Percentiles rank a stretch among this genome's conserved stretches.
Evolutionary conservation across 2,888 invertebrate genomes (phyloP).

Genomic region (Lypha dubia): DNA sequence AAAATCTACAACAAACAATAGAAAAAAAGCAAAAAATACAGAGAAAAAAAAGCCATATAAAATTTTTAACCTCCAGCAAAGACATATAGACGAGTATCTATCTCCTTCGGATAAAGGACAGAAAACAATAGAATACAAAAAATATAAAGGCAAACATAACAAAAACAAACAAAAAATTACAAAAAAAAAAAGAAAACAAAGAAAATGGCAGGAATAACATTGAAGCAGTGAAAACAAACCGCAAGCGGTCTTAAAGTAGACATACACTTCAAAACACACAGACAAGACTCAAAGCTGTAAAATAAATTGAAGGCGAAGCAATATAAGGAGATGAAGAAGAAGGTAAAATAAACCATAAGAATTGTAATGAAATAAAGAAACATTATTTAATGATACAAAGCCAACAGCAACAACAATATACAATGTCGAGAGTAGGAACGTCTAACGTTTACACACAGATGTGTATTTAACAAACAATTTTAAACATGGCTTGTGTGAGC

Average conservation of each 20-base stretch:
- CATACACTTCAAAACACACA: slow-evolving; percentile 38
- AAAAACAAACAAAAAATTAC: too few relatives aligned
- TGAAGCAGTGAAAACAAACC: slow-evolving; percentile 62
- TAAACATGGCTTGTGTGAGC: neutral
- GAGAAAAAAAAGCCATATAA: slow-evolving; percentile 19
- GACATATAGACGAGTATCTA: slow-evolving; percentile 26
- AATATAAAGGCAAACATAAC: too few relatives aligned
- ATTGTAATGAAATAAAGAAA: slow-evolving; percentile 52
- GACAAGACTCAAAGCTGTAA: slow-evolving; percentile 16
- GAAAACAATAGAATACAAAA: slow-evolving; percentile 33
- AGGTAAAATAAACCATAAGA: slow-evolving; percentile 26
- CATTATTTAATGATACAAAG: slow-evolving; percentile 66
- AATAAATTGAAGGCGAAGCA: slow-evolving; percentile 10
- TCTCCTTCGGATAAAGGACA: slow-evolving; percentile 27
- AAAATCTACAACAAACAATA: slow-evolving; percentile 55
- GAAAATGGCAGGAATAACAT: slow-evolving; percentile 30
- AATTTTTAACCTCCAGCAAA: slow-evolving; percentile 45
- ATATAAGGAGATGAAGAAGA: neutral
- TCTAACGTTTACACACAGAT: neutral
- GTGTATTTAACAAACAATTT: neutral
- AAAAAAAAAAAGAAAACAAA: too few relatives aligned
- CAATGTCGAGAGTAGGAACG: slow-evolving; percentile 12
- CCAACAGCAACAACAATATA: slow-evolving; percentile 46
- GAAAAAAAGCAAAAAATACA: slow-evolving; percentile 12
- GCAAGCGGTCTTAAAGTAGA: slow-evolving; percentile 64